phyloP scores from a whole-genome alignment of 2,113 vertebrate species.

The Daboia siamensis region DNA sequence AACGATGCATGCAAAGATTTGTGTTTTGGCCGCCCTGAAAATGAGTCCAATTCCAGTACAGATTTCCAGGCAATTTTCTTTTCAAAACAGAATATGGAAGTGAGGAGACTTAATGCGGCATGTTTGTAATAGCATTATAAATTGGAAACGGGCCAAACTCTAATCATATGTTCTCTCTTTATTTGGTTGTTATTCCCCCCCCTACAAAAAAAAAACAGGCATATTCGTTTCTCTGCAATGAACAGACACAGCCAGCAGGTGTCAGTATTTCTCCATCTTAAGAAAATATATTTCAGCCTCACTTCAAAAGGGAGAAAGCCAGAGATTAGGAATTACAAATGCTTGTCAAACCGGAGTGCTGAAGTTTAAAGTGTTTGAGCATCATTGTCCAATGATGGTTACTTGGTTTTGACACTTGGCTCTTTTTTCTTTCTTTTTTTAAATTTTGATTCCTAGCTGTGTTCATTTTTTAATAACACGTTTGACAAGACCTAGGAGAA shows the following conservation, averaged over 20 bases:
- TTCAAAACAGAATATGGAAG: background rate
- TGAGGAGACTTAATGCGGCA: background rate
- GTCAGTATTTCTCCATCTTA: constrained; percentile 7
- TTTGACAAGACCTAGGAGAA: background rate
- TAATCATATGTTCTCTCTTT: constrained; percentile 49
- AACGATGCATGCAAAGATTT: background rate
- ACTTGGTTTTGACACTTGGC: background rate
- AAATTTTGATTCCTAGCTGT: accelerated
- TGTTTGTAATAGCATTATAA: background rate
- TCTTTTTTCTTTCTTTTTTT: background rate
- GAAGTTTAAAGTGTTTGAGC: background rate
- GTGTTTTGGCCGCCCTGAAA: background rate
- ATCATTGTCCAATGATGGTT: background rate
- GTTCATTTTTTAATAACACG: background rate
- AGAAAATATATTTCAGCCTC: background rate
- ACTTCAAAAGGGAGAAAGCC: background rate
- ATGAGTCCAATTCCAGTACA: background rate
- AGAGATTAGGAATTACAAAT: background rate
- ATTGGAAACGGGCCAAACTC: background rate
- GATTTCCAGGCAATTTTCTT: background rate
- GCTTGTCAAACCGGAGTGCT: background rate
- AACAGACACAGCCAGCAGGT: background rate
- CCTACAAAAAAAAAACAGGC: constrained; percentile 42
- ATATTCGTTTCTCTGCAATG: constrained; percentile 48
- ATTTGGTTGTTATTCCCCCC: background rate